These are phyloP conservation scores for Intellagama lesueurii DNA, from an alignment of 2,797 vertebrate species.

Conservation along the genomic window DNA sequence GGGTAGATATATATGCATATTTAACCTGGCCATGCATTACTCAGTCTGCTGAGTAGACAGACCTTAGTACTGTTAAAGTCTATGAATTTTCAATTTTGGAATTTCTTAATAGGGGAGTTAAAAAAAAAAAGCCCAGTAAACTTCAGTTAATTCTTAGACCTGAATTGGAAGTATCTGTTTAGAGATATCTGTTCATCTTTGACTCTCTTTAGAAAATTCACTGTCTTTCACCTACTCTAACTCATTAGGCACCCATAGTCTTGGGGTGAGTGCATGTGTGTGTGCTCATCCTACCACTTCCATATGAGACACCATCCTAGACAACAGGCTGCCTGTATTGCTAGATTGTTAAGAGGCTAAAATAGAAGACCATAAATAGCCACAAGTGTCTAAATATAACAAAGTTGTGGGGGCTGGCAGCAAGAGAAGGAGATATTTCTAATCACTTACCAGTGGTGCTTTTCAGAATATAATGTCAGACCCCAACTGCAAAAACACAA, in stretches of 20 bases:
- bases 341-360: background rate
- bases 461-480: conserved; percentile 90
- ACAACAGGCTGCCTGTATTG: background rate
- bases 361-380: background rate
- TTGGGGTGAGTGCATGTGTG: no score
- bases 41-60: background rate
- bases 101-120: background rate
- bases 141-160: background rate
- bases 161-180: background rate
- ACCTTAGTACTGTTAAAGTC: background rate
- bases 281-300: no score
- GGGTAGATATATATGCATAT: background rate
- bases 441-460: conserved; percentile 92
- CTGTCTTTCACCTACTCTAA: background rate
- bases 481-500: conserved; percentile 86
- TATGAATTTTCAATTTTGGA: background rate
- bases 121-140: background rate
- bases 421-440: background rate
- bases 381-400: background rate
- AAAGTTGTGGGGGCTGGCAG: no score
- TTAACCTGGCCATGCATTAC: background rate
- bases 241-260: no score
- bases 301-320: background rate
- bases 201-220: background rate
- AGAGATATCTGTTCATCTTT: background rate